Conservation (phyloP, 1,140 invertebrate genomes). For the Lepidurus couesii region DNA sequence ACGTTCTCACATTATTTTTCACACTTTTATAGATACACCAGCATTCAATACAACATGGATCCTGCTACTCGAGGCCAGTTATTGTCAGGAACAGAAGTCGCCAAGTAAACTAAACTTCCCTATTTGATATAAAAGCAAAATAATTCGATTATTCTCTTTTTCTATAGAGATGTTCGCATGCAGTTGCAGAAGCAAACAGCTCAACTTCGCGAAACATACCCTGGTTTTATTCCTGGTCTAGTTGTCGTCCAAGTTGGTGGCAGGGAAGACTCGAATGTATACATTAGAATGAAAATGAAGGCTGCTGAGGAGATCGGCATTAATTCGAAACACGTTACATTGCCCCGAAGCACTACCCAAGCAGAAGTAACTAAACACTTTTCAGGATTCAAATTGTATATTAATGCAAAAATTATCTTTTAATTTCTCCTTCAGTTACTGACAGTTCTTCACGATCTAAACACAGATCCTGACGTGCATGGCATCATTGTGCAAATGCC, state of each 20-base stretch:
- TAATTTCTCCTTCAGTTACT: constrained; percentile 52
- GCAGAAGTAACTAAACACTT: constrained; percentile 56
- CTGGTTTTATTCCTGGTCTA: constrained; percentile 66
- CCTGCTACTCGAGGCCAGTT: constrained; percentile 43
- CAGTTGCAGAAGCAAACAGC: constrained; percentile 61
- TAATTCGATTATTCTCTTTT: background rate
- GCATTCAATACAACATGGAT: background rate
- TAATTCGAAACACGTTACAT: constrained; percentile 67
- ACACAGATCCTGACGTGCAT: constrained; percentile 76
- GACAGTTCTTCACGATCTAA: constrained; percentile 65
- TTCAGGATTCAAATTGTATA: background rate
- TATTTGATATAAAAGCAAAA: background rate
- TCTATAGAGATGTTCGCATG: constrained; percentile 64
- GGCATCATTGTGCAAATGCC: constrained; percentile 98
- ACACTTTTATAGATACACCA: too few relatives aligned
- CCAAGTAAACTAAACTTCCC: constrained; percentile 50
- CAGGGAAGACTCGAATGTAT: constrained; percentile 97
- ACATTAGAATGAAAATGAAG: constrained; percentile 94
- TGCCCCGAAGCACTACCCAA: constrained; percentile 78
- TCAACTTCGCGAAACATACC: constrained; percentile 52
- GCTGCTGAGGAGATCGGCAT: constrained; percentile 89
- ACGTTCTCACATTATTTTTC: too few relatives aligned
- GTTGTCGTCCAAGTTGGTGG: constrained; percentile 86
- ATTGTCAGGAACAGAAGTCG: constrained; percentile 57
- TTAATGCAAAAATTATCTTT: constrained; percentile 25